A percentile compares a stretch with the other conserved stretches of the same genome.
Evolutionary conservation across 2,113 vertebrate species (phyloP).

Genomic region (Leptobrachium leishanense): DNA sequence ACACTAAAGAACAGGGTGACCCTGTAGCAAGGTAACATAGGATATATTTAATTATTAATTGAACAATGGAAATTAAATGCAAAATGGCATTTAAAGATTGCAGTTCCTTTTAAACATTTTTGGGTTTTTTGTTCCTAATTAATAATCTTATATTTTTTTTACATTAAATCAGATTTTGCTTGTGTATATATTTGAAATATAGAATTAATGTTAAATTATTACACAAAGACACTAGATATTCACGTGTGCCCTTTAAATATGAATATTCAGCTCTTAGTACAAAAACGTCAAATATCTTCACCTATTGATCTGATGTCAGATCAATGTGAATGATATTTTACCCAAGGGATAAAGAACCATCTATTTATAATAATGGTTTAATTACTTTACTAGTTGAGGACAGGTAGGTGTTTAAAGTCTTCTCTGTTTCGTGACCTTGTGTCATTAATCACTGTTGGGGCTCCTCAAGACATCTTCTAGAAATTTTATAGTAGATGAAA

Average conservation of each 20-base stretch:
- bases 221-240: background rate
- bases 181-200: background rate
- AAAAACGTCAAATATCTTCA: conserved; percentile 39
- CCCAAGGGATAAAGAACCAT: conserved; percentile 34
- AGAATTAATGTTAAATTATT: background rate
- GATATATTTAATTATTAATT: too few relatives aligned
- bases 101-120: too few relatives aligned
- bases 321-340: conserved; percentile 47
- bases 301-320: conserved; percentile 47
- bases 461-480: conserved; percentile 32
- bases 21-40: too few relatives aligned
- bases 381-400: conserved; percentile 38
- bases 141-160: too few relatives aligned
- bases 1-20: too few relatives aligned
- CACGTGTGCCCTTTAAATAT: conserved; percentile 27
- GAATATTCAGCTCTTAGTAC: conserved; percentile 30
- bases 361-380: conserved; percentile 45
- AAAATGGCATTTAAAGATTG: too few relatives aligned
- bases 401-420: conserved; percentile 34
- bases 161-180: background rate
- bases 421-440: conserved; percentile 35
- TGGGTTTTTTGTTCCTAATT: too few relatives aligned
- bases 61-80: too few relatives aligned
- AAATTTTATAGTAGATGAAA: conserved; percentile 47
- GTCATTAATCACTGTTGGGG: conserved; percentile 40